Conservation (phyloP, 2,113 vertebrate species). For the Gallinago media region DNA sequence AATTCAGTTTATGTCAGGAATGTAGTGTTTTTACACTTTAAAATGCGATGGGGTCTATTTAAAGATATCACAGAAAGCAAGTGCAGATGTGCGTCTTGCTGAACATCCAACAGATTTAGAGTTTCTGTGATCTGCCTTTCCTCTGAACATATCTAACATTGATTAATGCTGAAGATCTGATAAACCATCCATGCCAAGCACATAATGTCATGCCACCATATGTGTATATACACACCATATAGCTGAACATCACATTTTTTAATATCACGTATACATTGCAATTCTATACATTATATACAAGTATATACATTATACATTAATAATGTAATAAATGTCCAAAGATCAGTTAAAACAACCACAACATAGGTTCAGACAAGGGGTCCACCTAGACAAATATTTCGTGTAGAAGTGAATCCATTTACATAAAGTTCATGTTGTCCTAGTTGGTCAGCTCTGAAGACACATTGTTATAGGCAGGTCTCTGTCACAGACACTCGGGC, state of each 20-base stretch:
- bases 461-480: rapidly evolving
- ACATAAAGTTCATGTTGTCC: background rate
- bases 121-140: background rate
- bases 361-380: background rate
- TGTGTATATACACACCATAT: no score
- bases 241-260: background rate
- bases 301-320: no score
- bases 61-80: background rate
- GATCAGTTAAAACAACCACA: background rate
- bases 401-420: background rate
- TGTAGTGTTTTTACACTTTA: background rate
- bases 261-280: background rate
- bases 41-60: background rate
- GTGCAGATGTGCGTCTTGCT: background rate
- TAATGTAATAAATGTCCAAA: background rate
- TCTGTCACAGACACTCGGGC: background rate
- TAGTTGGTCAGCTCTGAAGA: background rate
- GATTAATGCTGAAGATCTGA: background rate
- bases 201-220: background rate
- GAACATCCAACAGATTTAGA: background rate
- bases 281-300: background rate
- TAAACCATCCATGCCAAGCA: background rate
- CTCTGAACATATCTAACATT: background rate
- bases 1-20: background rate
- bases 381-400: background rate